A percentile compares a stretch with the other conserved stretches of the same genome.
These are phyloP conservation scores for Thunnus albacares DNA, from an alignment of 2,797 vertebrate species.

Conservation along the genomic window DNA sequence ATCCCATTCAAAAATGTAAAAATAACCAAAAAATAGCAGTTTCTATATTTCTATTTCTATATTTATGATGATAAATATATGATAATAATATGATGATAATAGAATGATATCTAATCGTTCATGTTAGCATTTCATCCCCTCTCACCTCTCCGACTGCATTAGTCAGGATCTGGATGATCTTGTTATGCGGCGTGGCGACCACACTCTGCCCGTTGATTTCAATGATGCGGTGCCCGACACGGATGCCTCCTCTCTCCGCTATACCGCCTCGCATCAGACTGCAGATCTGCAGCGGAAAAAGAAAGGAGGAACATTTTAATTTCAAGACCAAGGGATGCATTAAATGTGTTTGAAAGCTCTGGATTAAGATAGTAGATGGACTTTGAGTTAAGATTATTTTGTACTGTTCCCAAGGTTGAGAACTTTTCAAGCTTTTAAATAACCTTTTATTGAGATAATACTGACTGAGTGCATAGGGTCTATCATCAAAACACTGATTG, in stretches of 20 bases:
- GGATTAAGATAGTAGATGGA: not conserved
- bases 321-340: not conserved
- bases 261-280: constrained; percentile 97
- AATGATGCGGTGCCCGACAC: constrained; percentile 97
- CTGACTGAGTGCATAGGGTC: not conserved
- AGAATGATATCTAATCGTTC: not conserved
- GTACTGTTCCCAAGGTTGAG: not conserved
- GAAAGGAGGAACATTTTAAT: not conserved
- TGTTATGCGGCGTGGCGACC: constrained; percentile 93
- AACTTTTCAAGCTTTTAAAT: too few relatives aligned
- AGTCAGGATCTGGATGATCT: constrained; percentile 93
- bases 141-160: constrained; percentile 92
- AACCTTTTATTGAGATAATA: not conserved
- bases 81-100: too few relatives aligned
- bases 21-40: not conserved
- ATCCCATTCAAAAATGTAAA: not conserved
- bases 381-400: not conserved
- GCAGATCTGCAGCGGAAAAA: constrained; percentile 89
- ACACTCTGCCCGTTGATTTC: constrained; percentile 98
- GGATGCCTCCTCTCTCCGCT: constrained; percentile 94
- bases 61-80: too few relatives aligned
- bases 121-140: not conserved
- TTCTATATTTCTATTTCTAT: not conserved
- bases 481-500: not conserved
- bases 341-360: not conserved